Evolutionary conservation across 2,888 invertebrate genomes (phyloP).

Genomic region (Stegophylla sp.): DNA sequence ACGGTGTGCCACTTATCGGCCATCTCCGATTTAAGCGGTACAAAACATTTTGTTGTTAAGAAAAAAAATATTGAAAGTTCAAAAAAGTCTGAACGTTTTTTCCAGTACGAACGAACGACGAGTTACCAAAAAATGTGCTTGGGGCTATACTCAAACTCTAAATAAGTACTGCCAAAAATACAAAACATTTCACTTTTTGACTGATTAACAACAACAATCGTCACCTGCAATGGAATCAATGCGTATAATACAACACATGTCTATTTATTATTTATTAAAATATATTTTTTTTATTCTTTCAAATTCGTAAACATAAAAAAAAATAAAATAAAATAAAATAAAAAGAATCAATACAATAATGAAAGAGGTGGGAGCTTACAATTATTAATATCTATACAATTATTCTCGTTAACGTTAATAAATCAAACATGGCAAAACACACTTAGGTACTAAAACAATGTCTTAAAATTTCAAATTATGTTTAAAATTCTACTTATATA

Average conservation of each 20-base stretch:
- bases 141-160: too few relatives aligned
- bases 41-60: too few relatives aligned
- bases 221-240: neutral
- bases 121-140: too few relatives aligned
- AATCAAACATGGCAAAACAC: slow-evolving; percentile 47
- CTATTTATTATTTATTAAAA: slow-evolving; percentile 23
- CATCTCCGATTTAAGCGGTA: too few relatives aligned
- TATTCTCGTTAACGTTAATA: too few relatives aligned
- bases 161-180: too few relatives aligned
- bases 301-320: neutral
- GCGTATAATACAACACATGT: neutral
- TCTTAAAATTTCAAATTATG: neutral
- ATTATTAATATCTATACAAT: slow-evolving; percentile 19
- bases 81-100: too few relatives aligned
- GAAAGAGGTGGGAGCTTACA: slow-evolving; percentile 46
- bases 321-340: neutral
- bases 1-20: too few relatives aligned
- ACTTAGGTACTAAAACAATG: neutral
- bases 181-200: too few relatives aligned
- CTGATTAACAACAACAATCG: too few relatives aligned
- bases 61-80: too few relatives aligned
- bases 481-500: neutral
- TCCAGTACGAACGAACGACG: too few relatives aligned
- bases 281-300: slow-evolving; percentile 37
- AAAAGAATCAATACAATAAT: slow-evolving; percentile 31